A percentile compares a stretch with the other conserved stretches of the same genome.
These are phyloP conservation scores for Podarcis muralis DNA, from an alignment of 2,113 vertebrate genomes.

Conservation along the genomic window DNA sequence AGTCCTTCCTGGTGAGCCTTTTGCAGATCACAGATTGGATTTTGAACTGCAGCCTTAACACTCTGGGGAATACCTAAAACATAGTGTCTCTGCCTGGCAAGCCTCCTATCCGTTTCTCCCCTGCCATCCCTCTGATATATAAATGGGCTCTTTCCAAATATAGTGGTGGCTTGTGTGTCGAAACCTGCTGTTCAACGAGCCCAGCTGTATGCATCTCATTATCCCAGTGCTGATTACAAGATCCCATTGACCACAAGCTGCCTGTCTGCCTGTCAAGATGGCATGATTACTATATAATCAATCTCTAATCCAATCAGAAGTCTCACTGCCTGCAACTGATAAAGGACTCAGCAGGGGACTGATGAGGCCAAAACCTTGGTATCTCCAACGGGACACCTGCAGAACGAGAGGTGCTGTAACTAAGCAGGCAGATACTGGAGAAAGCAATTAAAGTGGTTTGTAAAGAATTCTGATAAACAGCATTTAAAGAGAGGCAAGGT, in stretches of 20 bases:
- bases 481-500: slow-evolving; percentile 30
- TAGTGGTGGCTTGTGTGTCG: slow-evolving; percentile 1
- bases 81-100: slow-evolving; percentile 26
- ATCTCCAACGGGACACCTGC: slow-evolving; percentile 71
- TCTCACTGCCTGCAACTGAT: slow-evolving; percentile 78
- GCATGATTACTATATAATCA: slow-evolving; percentile 82
- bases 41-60: slow-evolving; percentile 32
- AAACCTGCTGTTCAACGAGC: slow-evolving; percentile 71
- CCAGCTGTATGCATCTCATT: slow-evolving; percentile 72
- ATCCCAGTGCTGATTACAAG: slow-evolving; percentile 83
- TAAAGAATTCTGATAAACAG: slow-evolving; percentile 66
- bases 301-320: slow-evolving; percentile 87
- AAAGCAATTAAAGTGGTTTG: slow-evolving; percentile 63
- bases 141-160: slow-evolving; percentile 44
- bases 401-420: slow-evolving; percentile 64
- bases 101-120: slow-evolving; percentile 55
- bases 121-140: slow-evolving; percentile 23
- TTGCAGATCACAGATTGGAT: slow-evolving; percentile 10
- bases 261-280: slow-evolving; percentile 73
- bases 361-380: slow-evolving; percentile 76
- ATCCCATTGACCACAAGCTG: slow-evolving; percentile 81
- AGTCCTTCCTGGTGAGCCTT: not conserved
- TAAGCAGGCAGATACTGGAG: slow-evolving; percentile 62
- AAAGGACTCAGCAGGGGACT: slow-evolving; percentile 80
- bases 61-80: slow-evolving; percentile 52